A percentile compares a stretch with the other conserved stretches of the same genome.
These are phyloP conservation scores for Eilema sororculum DNA, from an alignment of 2,888 invertebrate genomes.

Conservation along the genomic window DNA sequence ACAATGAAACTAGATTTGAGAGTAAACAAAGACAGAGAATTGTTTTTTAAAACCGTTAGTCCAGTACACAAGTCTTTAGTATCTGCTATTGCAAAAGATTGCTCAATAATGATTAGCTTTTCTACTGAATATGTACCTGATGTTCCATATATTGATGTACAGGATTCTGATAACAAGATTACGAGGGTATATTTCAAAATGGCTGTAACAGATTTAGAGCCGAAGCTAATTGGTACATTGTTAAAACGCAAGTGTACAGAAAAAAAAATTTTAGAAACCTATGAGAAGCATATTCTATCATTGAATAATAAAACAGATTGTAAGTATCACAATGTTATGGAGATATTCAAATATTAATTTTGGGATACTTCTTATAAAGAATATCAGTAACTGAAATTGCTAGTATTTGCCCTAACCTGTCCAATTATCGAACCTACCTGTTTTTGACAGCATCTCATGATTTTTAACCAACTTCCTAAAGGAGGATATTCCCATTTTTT, in stretches of 20 bases:
- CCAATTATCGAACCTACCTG: not conserved
- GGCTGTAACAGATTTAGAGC: constrained; percentile 90
- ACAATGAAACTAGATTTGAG: constrained; percentile 57
- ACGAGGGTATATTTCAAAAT: constrained; percentile 82
- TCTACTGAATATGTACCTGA: constrained; percentile 53
- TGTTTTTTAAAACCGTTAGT: constrained; percentile 55
- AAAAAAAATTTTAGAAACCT: constrained; percentile 63
- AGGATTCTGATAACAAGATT: constrained; percentile 46
- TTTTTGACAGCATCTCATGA: not conserved
- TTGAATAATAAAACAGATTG: constrained; percentile 41
- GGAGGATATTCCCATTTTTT: too few species aligned
- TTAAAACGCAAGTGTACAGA: constrained; percentile 70
- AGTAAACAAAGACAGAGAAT: constrained; percentile 46
- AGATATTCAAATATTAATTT: not conserved
- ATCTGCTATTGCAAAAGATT: constrained; percentile 90
- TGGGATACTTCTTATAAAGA: too few species aligned
- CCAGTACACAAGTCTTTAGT: constrained; percentile 76
- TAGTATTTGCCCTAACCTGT: too few species aligned
- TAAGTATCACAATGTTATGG: constrained; percentile 54
- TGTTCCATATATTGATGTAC: constrained; percentile 61
- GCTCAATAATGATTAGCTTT: constrained; percentile 90
- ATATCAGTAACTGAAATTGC: too few species aligned
- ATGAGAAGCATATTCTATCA: constrained; percentile 52
- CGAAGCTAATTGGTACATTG: constrained; percentile 84
- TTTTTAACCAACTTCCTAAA: too few species aligned